Conservation (phyloP, 2,888 invertebrate genomes). For the Ophion ellenae region DNA sequence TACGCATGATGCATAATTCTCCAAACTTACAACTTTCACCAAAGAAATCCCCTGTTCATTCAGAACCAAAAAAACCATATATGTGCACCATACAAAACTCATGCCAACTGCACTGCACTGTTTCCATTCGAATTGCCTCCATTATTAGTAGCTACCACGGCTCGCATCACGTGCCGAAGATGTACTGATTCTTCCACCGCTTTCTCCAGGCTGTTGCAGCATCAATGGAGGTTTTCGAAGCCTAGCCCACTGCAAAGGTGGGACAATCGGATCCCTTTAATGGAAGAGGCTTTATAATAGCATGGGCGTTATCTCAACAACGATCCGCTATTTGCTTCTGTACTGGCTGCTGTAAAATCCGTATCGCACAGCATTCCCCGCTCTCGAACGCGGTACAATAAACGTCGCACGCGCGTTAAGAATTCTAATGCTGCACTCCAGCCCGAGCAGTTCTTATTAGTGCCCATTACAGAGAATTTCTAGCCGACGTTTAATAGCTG, state of each 20-base stretch:
- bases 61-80: background rate
- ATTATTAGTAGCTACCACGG: background rate
- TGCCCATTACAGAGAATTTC: constrained; percentile 2
- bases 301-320: constrained; percentile 32
- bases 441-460: constrained; percentile 14
- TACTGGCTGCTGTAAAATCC: constrained; percentile 21
- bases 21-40: no score
- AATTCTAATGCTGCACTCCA: background rate
- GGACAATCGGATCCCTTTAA: constrained; percentile 58
- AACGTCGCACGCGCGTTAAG: constrained; percentile 4
- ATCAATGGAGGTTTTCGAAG: constrained; percentile 41
- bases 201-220: constrained; percentile 24
- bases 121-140: background rate
- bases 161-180: constrained; percentile 11
- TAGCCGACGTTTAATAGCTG: background rate
- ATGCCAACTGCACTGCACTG: background rate
- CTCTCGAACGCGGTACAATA: constrained; percentile 12
- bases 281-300: constrained; percentile 14
- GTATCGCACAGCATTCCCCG: constrained; percentile 5
- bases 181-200: constrained; percentile 55
- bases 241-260: constrained; percentile 42
- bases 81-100: background rate
- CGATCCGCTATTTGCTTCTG: constrained; percentile 3
- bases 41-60: no score
- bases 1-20: no score